Base-by-base conservation (phyloP, 2,113 vertebrate species). In the Peromyscus polionotus region DNA sequence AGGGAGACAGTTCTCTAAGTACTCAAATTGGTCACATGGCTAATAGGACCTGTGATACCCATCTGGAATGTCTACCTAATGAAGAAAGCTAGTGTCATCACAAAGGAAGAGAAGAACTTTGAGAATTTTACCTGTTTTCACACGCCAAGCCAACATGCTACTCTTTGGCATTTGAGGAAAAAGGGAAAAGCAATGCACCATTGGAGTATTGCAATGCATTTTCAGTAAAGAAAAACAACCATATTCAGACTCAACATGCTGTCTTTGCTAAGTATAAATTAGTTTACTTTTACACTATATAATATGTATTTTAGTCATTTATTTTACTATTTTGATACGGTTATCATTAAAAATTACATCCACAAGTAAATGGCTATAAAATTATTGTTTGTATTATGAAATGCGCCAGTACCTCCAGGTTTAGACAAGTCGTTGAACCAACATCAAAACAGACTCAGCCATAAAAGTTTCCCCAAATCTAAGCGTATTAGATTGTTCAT, bases 61-160 rank as follows among this genome's bases (percentile, higher is more conserved):
- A 99, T 99, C 98, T 99, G 98, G 98, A 99, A 98, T 0, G 98
- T 99, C 1, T 98, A 99, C 98, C 99, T 99, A 97, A 99, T 99
- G 98, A 99, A 99, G 98, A 99, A 99, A 98, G 99, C 99, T 76
- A 98, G 99, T 0, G 98, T 99, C n/a, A 99, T 99, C 98, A 98
- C 99, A 0, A 99, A 99, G 79, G 99, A 99, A 0, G 99, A 99
- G 98, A 99, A 99, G 99, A 99, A 99, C 97, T 99, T 99, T 99
- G 99, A 99, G 98, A 99, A 99, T 0, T 99, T 99, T 0, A 99
- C 99, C 98, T 99, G 99, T 97, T 98, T 99, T 97, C 99, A 99
- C 96, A 99, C 99, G 99, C 75, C 99, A 99, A 0, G 99, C 99
- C 94, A 99, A 99, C 0, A 99, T 99, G 85, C 99, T 99, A 67